phyloP scores from a whole-genome alignment of 1,140 invertebrate genomes.

The Drosophila littoralis region DNA sequence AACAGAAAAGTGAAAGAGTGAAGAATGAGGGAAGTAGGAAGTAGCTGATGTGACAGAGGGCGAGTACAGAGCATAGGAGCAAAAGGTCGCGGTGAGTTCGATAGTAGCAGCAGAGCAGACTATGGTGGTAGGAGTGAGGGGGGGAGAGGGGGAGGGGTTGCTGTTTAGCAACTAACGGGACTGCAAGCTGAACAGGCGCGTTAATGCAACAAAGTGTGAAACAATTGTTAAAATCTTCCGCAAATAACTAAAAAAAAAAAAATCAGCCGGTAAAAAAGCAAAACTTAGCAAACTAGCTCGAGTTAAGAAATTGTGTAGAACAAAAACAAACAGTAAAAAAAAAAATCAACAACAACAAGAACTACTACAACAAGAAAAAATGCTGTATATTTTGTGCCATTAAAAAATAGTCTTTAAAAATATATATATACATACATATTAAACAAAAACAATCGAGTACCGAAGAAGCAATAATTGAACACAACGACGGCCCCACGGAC shows the following conservation, averaged over 20 bases:
- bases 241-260: constrained; percentile 29
- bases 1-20: constrained; percentile 22
- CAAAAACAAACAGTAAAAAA: constrained; percentile 22
- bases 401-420: constrained; percentile 72
- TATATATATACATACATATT: constrained; percentile 39
- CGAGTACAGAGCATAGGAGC: constrained; percentile 47
- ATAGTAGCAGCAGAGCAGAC: constrained; percentile 42
- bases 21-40: constrained; percentile 28
- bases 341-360: constrained; percentile 31
- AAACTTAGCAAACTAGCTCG: constrained; percentile 16
- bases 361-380: constrained; percentile 43
- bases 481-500: constrained; percentile 36
- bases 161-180: constrained; percentile 17
- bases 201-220: constrained; percentile 11
- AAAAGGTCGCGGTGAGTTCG: constrained; percentile 47
- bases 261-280: background rate
- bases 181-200: constrained; percentile 34
- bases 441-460: constrained; percentile 41
- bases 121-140: background rate
- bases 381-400: constrained; percentile 83
- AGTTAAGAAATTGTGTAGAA: constrained; percentile 34
- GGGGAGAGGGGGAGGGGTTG: too few species aligned
- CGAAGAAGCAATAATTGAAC: constrained; percentile 53
- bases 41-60: constrained; percentile 36
- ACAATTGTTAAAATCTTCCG: constrained; percentile 23